Evolutionary conservation across 2,113 vertebrate genomes (phyloP).

Genomic region (Atrichornis clamosus): DNA sequence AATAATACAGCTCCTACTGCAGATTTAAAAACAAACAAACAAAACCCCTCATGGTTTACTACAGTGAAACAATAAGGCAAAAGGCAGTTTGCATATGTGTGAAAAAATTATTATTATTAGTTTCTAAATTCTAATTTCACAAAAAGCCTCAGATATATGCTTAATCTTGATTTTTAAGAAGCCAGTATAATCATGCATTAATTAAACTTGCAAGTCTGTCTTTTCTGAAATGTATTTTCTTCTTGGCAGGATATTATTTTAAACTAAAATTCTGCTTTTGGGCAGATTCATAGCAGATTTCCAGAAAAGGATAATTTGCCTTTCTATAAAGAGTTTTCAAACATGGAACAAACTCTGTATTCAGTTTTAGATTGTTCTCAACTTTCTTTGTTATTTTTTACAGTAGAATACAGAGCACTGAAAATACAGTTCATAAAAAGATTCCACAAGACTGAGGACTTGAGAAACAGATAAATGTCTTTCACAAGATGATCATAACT

Average conservation of each 20-base stretch:
- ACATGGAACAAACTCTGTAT: not conserved
- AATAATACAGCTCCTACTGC: not conserved
- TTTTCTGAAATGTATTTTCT: not conserved
- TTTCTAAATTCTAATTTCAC: not conserved
- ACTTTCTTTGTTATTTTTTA: not conserved
- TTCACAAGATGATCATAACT: not conserved
- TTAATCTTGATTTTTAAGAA: not conserved
- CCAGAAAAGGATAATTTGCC: not conserved
- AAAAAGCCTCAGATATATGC: not conserved
- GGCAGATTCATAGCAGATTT: slow-evolving; percentile 33
- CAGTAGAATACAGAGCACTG: not conserved
- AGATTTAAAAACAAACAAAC: not conserved
- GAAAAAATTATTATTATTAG: not conserved
- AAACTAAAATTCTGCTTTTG: slow-evolving; percentile 26
- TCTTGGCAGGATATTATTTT: slow-evolving; percentile 1
- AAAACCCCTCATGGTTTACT: not conserved
- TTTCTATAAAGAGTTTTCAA: slow-evolving; percentile 3
- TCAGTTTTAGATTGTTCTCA: not conserved
- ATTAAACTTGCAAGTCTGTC: slow-evolving; percentile 10
- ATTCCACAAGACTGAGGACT: not conserved
- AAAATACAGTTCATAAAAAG: not conserved
- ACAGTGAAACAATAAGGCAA: not conserved
- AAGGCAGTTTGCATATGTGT: not conserved
- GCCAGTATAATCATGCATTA: not conserved
- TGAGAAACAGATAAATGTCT: not conserved